phyloP scores from a whole-genome alignment of 1,140 invertebrate species.

The Diachasmimorpha longicaudata region DNA sequence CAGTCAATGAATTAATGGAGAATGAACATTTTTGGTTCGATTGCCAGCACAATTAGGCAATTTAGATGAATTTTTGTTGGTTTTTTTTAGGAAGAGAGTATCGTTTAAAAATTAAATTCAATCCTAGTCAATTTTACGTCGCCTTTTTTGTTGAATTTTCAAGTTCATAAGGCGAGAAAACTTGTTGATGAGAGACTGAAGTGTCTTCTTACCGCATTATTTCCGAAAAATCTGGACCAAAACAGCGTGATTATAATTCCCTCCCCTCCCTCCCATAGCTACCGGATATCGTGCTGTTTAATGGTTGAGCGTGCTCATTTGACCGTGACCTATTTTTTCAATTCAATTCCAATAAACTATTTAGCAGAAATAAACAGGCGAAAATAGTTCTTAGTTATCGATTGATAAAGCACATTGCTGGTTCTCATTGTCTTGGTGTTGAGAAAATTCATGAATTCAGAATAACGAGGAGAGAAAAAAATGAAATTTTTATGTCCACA shows the following conservation, averaged over 20 bases:
- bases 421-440: not conserved
- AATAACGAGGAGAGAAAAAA: not conserved
- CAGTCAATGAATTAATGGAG: not conserved
- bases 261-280: not conserved
- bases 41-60: not conserved
- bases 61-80: not conserved
- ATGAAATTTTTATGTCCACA: constrained; percentile 1
- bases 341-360: not conserved
- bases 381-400: not conserved
- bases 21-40: not conserved
- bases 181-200: constrained; percentile 3
- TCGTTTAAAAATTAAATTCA: not conserved
- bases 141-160: not conserved
- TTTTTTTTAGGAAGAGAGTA: not conserved
- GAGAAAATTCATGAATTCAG: not conserved
- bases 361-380: not conserved
- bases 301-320: not conserved
- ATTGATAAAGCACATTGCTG: constrained; percentile 2
- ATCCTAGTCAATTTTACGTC: constrained; percentile 2
- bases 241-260: not conserved
- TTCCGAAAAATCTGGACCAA: not conserved
- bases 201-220: constrained; percentile 10
- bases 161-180: not conserved
- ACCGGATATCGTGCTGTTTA: not conserved
- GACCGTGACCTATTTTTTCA: not conserved